Base-by-base conservation (phyloP, 2,888 invertebrate species). In the Plusia festucae region DNA sequence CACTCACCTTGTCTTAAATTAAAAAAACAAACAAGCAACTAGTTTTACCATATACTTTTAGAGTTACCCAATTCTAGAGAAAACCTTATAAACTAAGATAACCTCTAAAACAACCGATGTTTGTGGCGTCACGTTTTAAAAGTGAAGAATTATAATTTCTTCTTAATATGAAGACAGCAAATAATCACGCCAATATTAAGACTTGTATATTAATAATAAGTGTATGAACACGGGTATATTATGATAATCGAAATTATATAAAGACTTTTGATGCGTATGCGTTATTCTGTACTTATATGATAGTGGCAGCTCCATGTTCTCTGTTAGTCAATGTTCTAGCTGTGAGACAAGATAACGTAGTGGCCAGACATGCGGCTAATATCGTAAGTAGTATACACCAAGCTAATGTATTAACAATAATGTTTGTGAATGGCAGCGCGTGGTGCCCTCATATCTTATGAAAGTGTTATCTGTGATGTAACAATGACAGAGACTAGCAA, bases 391-490 rank as follows among this genome's bases (percentile, higher is more conserved):
- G 16, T 15, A 55, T 30, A 30, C 63, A 40, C 53, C 27, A 44
- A 15, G 4, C 5, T 30, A 24, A 56, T 49, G 49, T 66, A 57
- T 46, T 51, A 9, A 40, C 13, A 11, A 34, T 18, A 59, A 16
- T 27, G 53, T 57, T 13, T 15, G 13, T 52, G 46, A 11, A 20
- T 53, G 20, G 34, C 54, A 54, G 30, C n/a, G 40, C 32, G 16
- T 58, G 54, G 15, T 32, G 16, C 34, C 22, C 44, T 27, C 59
- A 2, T 13, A 49, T 30, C 57, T 63, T 59, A 60, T 53, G 18
- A 13, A 44, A 53, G 60, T 44, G 49, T 60, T 44, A 53, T 67
- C 67, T 68, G 71, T 68, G 76, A 70, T 71, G 62, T 57, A 52
- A 34, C 64, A 40, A 46, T 24, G 53, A 75, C 16, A 18, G 66